Conservation (phyloP, 2,888 invertebrate genomes). For the Euproctis similis region DNA sequence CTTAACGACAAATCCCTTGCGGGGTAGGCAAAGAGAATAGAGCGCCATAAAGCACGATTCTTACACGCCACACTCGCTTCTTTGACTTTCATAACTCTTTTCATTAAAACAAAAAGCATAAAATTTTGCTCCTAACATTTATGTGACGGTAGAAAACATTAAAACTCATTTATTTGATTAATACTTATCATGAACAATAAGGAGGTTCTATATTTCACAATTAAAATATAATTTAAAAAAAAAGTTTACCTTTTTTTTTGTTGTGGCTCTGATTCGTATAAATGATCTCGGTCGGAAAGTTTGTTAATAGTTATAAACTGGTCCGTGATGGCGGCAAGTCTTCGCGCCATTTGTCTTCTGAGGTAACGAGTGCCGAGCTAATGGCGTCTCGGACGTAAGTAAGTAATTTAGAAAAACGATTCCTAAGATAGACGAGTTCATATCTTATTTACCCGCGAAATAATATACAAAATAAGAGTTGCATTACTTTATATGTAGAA, state of each 20-base stretch:
- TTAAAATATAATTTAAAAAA: slow-evolving; percentile 30
- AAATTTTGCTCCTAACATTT: no score
- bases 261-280: no score
- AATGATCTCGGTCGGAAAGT: slow-evolving; percentile 47
- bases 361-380: slow-evolving; percentile 44
- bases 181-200: slow-evolving; percentile 6
- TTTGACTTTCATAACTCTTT: no score
- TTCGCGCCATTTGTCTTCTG: slow-evolving; percentile 49
- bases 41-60: no score
- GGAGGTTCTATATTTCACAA: slow-evolving; percentile 24
- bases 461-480: no score
- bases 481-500: no score
- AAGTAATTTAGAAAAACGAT: slow-evolving; percentile 56
- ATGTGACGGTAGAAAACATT: no score
- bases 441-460: slow-evolving; percentile 26
- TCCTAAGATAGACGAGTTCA: slow-evolving; percentile 30
- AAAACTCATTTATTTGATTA: no score
- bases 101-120: no score
- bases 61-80: no score
- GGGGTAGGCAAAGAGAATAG: no score
- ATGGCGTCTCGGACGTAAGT: slow-evolving; percentile 40
- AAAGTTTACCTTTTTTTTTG: slow-evolving; percentile 34
- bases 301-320: slow-evolving; percentile 58
- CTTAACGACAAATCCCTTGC: no score
- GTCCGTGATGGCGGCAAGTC: slow-evolving; percentile 36